Evolutionary conservation across 2,113 vertebrate genomes (phyloP), one percentile per base, ranked within the genome.

Genomic region (Xenus cinereus): DNA sequence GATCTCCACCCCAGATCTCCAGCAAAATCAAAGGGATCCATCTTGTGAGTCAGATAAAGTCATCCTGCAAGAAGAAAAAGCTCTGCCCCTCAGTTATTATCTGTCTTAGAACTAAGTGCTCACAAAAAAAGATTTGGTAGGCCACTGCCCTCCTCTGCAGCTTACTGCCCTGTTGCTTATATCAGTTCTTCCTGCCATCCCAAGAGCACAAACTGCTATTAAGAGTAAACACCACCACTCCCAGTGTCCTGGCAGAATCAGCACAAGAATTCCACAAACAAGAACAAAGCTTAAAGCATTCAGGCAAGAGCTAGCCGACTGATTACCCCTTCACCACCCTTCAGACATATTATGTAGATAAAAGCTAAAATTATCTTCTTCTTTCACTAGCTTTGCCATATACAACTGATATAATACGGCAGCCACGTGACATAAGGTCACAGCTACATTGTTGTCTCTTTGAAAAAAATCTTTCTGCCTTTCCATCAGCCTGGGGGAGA

Each of bases 401-500:
- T 13, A 46, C 11, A 59, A 39, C 8, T 1, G 2, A 57, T 27
- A 39, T 2, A 59, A 22, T 30, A 53, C 1, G 7, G 11, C 28
- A 88, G 43, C 17, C 46, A 63, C 11, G 50, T 1, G 12, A 45
- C 0, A 0, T 12, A 62, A 32, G 4, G 28, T 54, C 24, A 81
- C 24, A 20, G 27, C 7, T 28, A 72, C 35, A 10, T 20, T 74
- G 45, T 45, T 24, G 12, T 5, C 54, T 32, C 18, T 27, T 37
- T 28, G 19, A 50, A 59, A 50, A 59, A 84, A 85, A 54, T 53
- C 21, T 10, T 91, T 72, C 63, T 82, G 14, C n/a, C 32, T 33
- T 68, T 79, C 57, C 33, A 60, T 22, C 39, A 68, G 21, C 16
- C 54, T 33, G 54, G 22, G 22, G 13, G 10, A 50, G 15, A 92